Evolutionary conservation across 92 coral and sea anemone genomes (phyloP).

Genomic region (Plumapathes pennacea): DNA sequence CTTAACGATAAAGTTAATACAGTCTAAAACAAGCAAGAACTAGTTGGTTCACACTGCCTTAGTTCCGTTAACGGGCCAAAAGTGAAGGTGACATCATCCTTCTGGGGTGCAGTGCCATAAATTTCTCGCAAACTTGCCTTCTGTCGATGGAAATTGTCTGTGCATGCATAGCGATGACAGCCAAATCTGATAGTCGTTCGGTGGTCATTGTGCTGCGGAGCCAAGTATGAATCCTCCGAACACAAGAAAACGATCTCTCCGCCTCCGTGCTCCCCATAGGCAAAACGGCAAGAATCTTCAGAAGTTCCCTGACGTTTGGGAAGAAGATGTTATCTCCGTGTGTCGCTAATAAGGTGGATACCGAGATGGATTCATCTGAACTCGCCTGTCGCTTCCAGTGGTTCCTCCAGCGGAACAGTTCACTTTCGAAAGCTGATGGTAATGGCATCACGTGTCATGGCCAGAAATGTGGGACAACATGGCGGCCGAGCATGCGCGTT

Average conservation of each 20-base stretch:
- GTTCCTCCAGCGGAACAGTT: slow-evolving; percentile 44
- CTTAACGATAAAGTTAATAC: too few relatives aligned
- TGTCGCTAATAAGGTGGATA: slow-evolving; percentile 29
- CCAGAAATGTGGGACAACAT: too few relatives aligned
- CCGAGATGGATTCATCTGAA: slow-evolving; percentile 48
- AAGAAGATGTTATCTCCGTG: slow-evolving; percentile 54
- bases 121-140: slow-evolving; percentile 50
- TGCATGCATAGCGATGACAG: slow-evolving; percentile 50
- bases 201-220: slow-evolving; percentile 48
- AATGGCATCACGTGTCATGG: too few relatives aligned
- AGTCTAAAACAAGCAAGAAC: too few relatives aligned
- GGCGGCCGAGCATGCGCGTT: too few relatives aligned
- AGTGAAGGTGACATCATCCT: slow-evolving; percentile 64
- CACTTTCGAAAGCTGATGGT: slow-evolving; percentile 53
- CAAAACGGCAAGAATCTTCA: slow-evolving; percentile 40
- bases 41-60: too few relatives aligned
- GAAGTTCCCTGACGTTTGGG: slow-evolving; percentile 52
- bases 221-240: slow-evolving; percentile 52
- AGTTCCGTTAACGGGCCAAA: too few relatives aligned
- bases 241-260: slow-evolving; percentile 41
- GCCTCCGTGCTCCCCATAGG: slow-evolving; percentile 66
- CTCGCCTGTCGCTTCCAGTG: slow-evolving; percentile 60
- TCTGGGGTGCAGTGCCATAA: slow-evolving; percentile 59
- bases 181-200: slow-evolving; percentile 50
- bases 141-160: slow-evolving; percentile 43